phyloP scores from a whole-genome alignment of 2,888 invertebrate genomes.

The Trissolcus japonicus region DNA sequence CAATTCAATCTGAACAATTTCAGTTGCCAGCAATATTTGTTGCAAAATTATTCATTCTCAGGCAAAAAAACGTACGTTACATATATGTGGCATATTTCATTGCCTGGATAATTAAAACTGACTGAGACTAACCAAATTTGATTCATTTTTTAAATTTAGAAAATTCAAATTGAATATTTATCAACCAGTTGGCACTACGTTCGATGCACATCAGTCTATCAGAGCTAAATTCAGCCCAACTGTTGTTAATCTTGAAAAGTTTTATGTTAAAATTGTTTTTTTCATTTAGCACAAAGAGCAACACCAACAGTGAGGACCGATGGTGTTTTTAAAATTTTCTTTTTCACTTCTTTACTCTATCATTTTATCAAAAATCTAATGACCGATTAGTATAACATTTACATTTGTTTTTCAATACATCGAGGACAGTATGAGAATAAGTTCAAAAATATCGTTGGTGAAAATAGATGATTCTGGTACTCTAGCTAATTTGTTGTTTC shows the following conservation, averaged over 20 bases:
- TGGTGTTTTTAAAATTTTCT: background rate
- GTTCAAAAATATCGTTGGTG: constrained; percentile 56
- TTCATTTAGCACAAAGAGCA: background rate
- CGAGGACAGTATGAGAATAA: constrained; percentile 55
- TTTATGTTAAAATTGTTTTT: constrained; percentile 29
- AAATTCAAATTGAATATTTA: no score
- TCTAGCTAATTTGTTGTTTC: constrained; percentile 40
- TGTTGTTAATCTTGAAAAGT: constrained; percentile 31
- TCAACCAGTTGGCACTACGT: no score
- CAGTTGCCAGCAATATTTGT: no score
- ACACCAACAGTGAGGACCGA: background rate
- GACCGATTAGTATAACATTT: constrained; percentile 41
- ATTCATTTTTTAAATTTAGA: no score
- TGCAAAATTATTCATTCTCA: no score
- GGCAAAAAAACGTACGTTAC: no score
- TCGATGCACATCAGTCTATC: constrained; percentile 8
- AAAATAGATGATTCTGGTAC: constrained; percentile 57
- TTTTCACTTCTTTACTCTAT: constrained; percentile 29
- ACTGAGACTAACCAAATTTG: no score
- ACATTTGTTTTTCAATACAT: constrained; percentile 49
- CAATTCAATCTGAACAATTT: no score
- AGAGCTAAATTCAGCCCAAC: constrained; percentile 7
- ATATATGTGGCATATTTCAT: no score
- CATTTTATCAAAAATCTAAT: constrained; percentile 38
- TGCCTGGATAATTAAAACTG: no score